These are phyloP conservation scores for Echeneis naucrates DNA, from an alignment of 2,797 vertebrate species.

Conservation along the genomic window DNA sequence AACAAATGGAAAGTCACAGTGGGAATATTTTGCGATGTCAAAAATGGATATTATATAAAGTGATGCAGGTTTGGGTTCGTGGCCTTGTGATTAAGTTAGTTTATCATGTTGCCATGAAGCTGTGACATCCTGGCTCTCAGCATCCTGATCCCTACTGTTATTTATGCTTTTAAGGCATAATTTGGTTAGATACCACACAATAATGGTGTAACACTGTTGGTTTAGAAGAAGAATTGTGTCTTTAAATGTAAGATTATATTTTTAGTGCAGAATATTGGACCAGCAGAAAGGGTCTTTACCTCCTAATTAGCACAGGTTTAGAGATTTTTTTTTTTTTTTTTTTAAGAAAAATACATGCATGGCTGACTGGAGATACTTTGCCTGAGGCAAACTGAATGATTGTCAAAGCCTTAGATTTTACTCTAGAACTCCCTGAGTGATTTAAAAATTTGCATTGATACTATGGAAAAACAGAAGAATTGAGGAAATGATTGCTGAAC, in stretches of 20 bases:
- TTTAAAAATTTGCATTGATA: slow-evolving; percentile 46
- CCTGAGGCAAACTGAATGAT: slow-evolving; percentile 40
- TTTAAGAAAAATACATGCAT: slow-evolving; percentile 26
- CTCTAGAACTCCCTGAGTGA: slow-evolving; percentile 22
- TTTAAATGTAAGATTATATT: slow-evolving; percentile 12
- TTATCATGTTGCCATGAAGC: neutral
- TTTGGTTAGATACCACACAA: neutral
- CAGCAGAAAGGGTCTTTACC: slow-evolving; percentile 12
- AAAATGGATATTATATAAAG: neutral
- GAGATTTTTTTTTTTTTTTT: slow-evolving; percentile 41
- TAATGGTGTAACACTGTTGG: neutral
- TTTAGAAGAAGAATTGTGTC: neutral
- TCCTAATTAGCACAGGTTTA: slow-evolving; percentile 28
- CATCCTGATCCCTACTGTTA: neutral
- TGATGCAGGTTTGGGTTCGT: neutral
- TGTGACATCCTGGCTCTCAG: neutral
- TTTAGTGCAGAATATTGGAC: slow-evolving; percentile 15
- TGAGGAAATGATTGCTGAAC: too few relatives aligned
- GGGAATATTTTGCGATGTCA: neutral
- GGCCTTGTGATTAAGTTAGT: neutral
- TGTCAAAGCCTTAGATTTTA: slow-evolving; percentile 43
- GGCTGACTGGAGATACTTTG: slow-evolving; percentile 34
- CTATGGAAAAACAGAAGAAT: too few relatives aligned
- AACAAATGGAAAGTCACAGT: slow-evolving; percentile 39
- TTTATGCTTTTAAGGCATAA: neutral